A percentile compares a stretch with the other conserved stretches of the same genome.
Conservation (phyloP, 1,140 invertebrate species). For the Drosophila kikkawai region DNA sequence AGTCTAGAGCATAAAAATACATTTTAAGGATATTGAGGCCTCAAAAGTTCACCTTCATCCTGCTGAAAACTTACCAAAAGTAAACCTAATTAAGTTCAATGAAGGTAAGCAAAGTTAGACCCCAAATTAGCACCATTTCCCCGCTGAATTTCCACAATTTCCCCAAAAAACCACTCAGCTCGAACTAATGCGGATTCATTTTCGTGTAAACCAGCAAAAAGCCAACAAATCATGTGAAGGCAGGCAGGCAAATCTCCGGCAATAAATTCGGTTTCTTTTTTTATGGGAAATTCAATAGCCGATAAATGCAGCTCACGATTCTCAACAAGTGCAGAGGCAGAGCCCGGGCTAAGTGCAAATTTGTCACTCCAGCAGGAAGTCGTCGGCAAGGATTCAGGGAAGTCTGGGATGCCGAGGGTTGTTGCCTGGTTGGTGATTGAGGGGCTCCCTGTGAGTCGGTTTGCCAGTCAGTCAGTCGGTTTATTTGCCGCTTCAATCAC, state of each 20-base stretch:
- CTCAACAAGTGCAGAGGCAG: constrained; percentile 67
- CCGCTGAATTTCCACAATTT: constrained; percentile 38
- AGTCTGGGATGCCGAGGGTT: constrained; percentile 2
- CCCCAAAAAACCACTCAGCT: constrained; percentile 48
- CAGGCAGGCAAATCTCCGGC: constrained; percentile 19
- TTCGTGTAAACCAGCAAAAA: constrained; percentile 70
- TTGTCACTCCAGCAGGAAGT: constrained; percentile 68
- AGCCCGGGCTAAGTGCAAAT: constrained; percentile 61
- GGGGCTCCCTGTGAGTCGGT: constrained; percentile 41
- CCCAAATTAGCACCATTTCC: constrained; percentile 61
- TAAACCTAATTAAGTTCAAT: constrained; percentile 66
- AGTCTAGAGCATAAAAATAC: neutral
- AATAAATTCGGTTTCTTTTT: constrained; percentile 58
- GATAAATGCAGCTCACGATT: constrained; percentile 74
- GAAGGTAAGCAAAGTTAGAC: constrained; percentile 29
- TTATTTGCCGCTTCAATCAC: constrained; percentile 38
- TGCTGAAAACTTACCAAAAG: neutral
- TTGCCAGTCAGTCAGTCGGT: constrained; percentile 52
- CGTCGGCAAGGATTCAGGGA: constrained; percentile 23
- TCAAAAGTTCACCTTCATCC: no score
- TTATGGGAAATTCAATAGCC: constrained; percentile 67
- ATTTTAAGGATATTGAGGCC: neutral
- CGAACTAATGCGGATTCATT: constrained; percentile 74
- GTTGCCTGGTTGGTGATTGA: constrained; percentile 12
- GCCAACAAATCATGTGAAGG: constrained; percentile 18